Base-by-base conservation (phyloP, 2,888 invertebrate genomes). In the Carpatolechia fugitivella region DNA sequence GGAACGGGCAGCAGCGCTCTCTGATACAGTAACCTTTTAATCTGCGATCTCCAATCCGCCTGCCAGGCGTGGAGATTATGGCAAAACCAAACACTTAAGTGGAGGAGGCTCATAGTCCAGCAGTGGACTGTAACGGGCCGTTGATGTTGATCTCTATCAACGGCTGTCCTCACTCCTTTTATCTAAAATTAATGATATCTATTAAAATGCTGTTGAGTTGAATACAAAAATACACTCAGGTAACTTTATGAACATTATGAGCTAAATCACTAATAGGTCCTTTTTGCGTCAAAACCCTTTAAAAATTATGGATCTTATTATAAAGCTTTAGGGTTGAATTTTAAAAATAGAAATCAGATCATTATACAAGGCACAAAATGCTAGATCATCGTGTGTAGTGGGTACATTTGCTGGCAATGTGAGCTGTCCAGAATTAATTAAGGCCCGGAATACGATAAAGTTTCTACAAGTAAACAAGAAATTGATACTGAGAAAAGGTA, bases 161-260 rank as follows among this genome's bases (percentile, higher is more conserved):
- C 14, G 38, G 14, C 30, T 51, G 51, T 51, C 51, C 8, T 20
- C 51, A 51, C 51, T 38, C 16, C 11, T 24, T 40, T 30, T 40
- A 38, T 18, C 10, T 49, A 14, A 40, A 20, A 33, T 50, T 35
- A n/a, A 47, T 56, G 13, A 46, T 46, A 56, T 46, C 51, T 38
- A 56, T 52, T 56, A 56, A 56, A 48, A 55, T 36, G 2, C 20
- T 24, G 10, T 6, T 24, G 24, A 24, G n/a, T 50, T 44, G 18
- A 44, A 35, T n/a, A 52, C 40, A 36, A 52, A 38, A 47, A 56
- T 53, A 30, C 24, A 55, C 38, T 40, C 54, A 57, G 57, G 57
- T 57, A 57, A 54, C 57, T 11, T 29, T 35, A 41, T 33, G 31
- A 50, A 41, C 20, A 50, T n/a, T 40, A 30, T 33, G 38, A 33